Evolutionary conservation across 2,797 vertebrate species (phyloP).

Genomic region (Sus cebifrons): DNA sequence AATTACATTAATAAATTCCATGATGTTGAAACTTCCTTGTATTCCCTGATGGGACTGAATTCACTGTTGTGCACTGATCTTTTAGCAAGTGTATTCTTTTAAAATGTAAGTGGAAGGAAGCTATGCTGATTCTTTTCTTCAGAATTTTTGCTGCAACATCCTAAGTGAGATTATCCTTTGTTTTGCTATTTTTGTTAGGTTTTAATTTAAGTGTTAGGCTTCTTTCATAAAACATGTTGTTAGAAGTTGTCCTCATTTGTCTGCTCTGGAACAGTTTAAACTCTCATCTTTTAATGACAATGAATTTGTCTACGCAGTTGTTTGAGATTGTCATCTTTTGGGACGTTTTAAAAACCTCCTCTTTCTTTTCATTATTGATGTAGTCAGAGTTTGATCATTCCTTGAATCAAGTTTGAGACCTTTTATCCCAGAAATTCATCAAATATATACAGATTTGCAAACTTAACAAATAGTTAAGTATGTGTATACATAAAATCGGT

Average conservation of each 20-base stretch:
- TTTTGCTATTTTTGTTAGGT: background rate
- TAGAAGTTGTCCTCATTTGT: background rate
- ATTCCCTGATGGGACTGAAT: background rate
- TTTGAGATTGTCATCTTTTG: background rate
- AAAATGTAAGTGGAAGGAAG: background rate
- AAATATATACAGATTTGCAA: background rate
- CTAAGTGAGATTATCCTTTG: background rate
- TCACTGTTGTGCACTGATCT: background rate
- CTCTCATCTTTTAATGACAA: background rate
- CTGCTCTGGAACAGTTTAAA: background rate
- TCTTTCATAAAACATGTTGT: background rate
- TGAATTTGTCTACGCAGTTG: background rate
- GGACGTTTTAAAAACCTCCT: background rate
- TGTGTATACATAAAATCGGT: background rate
- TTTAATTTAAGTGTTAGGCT: background rate
- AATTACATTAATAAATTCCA: background rate
- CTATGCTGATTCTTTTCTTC: background rate
- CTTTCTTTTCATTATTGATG: background rate
- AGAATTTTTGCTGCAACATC: background rate
- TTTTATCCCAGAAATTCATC: background rate
- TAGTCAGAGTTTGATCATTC: background rate
- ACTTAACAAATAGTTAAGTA: background rate
- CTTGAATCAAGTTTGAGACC: constrained; percentile 4
- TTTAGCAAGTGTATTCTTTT: background rate
- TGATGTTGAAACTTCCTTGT: background rate